Evolutionary conservation across 2,888 invertebrate genomes (phyloP).

Genomic region (Tanytarsus gracilentus): DNA sequence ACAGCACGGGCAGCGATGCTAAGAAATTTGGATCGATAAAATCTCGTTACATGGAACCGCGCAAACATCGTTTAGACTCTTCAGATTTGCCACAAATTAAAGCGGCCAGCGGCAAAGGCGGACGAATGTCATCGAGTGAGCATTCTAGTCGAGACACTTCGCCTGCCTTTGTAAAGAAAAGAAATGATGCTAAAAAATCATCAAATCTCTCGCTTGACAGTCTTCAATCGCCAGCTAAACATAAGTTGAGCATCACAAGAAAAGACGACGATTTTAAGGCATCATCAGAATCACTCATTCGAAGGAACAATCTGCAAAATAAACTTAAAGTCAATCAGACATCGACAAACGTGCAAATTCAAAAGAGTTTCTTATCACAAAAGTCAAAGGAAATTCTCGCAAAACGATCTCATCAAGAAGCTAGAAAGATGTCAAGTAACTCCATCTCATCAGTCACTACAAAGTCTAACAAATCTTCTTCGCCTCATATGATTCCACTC

Average conservation of each 20-base stretch:
- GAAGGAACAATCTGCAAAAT: constrained; percentile 8
- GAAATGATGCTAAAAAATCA: constrained; percentile 8
- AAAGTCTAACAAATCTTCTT: constrained; percentile 16
- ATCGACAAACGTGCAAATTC: constrained; percentile 30
- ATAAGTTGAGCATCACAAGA: constrained; percentile 40
- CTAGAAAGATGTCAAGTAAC: constrained; percentile 38
- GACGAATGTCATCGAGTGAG: constrained; percentile 41
- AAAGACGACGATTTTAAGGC: constrained; percentile 42
- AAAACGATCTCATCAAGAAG: constrained; percentile 31
- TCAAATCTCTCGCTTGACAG: constrained; percentile 41
- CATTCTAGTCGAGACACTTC: constrained; percentile 42
- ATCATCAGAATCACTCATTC: constrained; percentile 40
- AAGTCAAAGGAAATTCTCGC: constrained; percentile 43
- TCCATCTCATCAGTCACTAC: constrained; percentile 12
- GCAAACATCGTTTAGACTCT: constrained; percentile 34
- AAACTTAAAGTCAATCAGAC: constrained; percentile 30
- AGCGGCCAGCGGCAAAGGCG: constrained; percentile 30
- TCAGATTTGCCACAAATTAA: neutral
- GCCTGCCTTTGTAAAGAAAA: constrained; percentile 35
- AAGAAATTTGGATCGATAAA: constrained; percentile 40
- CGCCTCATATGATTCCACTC: constrained; percentile 2
- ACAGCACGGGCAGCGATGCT: neutral
- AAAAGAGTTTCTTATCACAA: constrained; percentile 42
- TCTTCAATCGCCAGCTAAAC: constrained; percentile 37
- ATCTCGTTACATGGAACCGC: constrained; percentile 56